Evolutionary conservation across 1,140 invertebrate genomes (phyloP).

Genomic region (Eurosta solidaginis): DNA sequence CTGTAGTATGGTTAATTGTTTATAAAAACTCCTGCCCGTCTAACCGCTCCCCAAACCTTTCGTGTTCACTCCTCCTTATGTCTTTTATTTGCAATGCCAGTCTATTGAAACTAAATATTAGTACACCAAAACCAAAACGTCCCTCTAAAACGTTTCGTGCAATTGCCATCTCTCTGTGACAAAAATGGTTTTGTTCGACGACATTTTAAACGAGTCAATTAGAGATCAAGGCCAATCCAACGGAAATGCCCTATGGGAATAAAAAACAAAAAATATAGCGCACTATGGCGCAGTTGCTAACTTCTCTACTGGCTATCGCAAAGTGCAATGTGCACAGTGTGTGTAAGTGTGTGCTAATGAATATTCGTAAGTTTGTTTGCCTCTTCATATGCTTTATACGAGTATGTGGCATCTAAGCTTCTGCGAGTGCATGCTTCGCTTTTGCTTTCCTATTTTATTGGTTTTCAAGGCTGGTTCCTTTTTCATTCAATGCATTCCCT

Average conservation of each 20-base stretch:
- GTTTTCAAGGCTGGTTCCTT: not conserved
- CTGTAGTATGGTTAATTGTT: too few species aligned
- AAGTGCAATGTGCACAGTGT: not conserved
- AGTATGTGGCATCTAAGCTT: slow-evolving; percentile 10
- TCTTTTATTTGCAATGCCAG: not conserved
- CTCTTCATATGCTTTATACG: not conserved
- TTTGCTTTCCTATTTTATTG: slow-evolving; percentile 4
- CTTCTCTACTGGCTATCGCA: slow-evolving; percentile 7
- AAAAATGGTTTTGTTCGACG: not conserved
- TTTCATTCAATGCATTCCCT: not conserved
- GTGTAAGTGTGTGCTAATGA: not conserved
- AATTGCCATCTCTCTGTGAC: not conserved
- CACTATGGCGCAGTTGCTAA: not conserved
- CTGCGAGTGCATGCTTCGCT: not conserved
- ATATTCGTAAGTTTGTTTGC: not conserved
- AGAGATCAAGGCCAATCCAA: slow-evolving; percentile 49
- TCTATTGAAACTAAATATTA: not conserved
- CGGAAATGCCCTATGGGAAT: slow-evolving; percentile 41
- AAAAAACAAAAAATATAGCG: not conserved
- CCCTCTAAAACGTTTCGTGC: not conserved
- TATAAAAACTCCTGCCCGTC: too few species aligned
- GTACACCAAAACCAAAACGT: not conserved
- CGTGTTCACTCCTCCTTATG: too few species aligned
- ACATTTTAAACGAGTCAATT: slow-evolving; percentile 41
- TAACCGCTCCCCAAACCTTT: too few species aligned